Evolutionary conservation across 2,113 vertebrate species (phyloP).

Genomic region (Pseudopipra pipra): DNA sequence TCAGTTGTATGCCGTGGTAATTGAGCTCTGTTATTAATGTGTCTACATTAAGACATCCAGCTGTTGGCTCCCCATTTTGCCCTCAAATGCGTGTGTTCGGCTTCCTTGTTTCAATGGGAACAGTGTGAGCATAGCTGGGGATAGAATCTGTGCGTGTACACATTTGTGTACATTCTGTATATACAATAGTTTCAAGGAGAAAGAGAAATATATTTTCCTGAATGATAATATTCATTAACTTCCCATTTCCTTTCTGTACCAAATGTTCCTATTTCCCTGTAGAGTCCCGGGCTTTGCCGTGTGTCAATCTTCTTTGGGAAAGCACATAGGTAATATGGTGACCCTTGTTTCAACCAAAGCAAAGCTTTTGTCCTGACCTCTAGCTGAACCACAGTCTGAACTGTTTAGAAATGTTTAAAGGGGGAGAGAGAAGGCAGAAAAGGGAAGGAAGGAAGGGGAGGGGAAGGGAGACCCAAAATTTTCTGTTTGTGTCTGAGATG

Average conservation of each 20-base stretch:
- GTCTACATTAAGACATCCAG: not conserved
- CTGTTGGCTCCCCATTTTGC: not conserved
- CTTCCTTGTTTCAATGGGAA: not conserved
- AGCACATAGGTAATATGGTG: not conserved
- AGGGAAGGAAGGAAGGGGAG: too few species aligned
- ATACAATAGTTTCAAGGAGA: not conserved
- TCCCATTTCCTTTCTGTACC: not conserved
- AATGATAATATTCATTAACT: not conserved
- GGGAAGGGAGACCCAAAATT: not conserved
- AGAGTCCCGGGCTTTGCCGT: not conserved
- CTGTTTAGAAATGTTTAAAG: not conserved
- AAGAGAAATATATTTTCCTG: not conserved
- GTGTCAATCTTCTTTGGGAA: not conserved
- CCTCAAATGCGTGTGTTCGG: not conserved
- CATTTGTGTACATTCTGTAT: not conserved
- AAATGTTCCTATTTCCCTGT: not conserved
- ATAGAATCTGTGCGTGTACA: not conserved
- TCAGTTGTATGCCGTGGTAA: not conserved
- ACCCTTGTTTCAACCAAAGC: not conserved
- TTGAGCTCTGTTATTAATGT: conserved; percentile 32
- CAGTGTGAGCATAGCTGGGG: not conserved
- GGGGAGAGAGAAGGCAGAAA: too few species aligned
- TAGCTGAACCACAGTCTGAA: not conserved
- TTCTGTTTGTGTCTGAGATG: not conserved
- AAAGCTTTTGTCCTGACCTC: not conserved